Percentiles rank a stretch among this genome's conserved stretches.
Conservation (phyloP, 2,113 vertebrate genomes). For the Dascyllus trimaculatus region DNA sequence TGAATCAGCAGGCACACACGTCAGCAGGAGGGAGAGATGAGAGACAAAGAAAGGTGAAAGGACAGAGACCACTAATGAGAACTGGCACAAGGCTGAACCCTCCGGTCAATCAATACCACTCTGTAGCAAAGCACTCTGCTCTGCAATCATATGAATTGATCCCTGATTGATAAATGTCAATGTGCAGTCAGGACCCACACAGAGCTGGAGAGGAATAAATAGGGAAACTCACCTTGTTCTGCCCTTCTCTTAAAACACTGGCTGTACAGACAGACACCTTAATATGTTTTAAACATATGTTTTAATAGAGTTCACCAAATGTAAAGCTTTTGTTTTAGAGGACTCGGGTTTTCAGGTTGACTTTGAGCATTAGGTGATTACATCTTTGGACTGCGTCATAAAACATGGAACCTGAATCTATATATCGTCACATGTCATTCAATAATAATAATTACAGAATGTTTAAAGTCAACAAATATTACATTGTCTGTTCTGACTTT, state of each 20-base stretch:
- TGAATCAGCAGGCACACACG: slow-evolving; percentile 53
- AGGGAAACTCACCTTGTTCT: background rate
- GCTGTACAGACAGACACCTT: background rate
- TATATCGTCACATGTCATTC: no score
- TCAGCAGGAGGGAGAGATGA: slow-evolving; percentile 55
- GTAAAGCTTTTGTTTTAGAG: background rate
- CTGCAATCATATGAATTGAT: slow-evolving; percentile 71
- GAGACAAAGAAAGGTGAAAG: slow-evolving; percentile 69
- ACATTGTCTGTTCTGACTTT: no score
- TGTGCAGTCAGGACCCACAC: slow-evolving; percentile 38
- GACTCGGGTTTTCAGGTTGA: background rate
- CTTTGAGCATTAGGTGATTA: no score
- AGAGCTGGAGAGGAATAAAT: slow-evolving; percentile 8
- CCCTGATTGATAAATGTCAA: slow-evolving; percentile 69
- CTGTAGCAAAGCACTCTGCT: slow-evolving; percentile 49
- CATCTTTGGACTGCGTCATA: background rate
- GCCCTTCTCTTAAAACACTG: background rate
- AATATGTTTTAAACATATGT: background rate
- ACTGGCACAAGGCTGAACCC: slow-evolving; percentile 58
- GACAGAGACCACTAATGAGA: slow-evolving; percentile 74
- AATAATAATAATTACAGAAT: no score
- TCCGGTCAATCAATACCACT: slow-evolving; percentile 74
- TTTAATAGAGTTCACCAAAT: background rate
- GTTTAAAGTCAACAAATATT: no score
- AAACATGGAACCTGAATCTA: background rate